A percentile compares a stretch with the other conserved stretches of the same genome.
phyloP scores from a whole-genome alignment of 2,113 vertebrate species.

The Rhinopomastus cyanomelas region DNA sequence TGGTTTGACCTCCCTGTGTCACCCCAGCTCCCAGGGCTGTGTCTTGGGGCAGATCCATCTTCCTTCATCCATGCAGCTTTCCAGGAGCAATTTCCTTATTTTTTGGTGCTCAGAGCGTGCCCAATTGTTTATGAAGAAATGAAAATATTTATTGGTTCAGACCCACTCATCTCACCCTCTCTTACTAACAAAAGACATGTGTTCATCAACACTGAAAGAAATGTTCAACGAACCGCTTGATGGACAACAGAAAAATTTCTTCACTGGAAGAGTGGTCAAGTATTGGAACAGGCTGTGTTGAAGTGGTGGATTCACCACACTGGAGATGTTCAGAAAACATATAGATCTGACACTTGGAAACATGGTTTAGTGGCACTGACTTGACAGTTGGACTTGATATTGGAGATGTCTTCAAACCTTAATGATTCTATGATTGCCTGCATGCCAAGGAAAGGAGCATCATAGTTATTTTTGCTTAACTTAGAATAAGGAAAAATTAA shows the following conservation, averaged over 20 bases:
- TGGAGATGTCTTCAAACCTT: too few relatives aligned
- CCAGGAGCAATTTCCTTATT: not conserved
- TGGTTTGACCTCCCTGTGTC: not conserved
- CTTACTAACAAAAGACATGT: not conserved
- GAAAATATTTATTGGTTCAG: not conserved
- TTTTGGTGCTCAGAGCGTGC: not conserved
- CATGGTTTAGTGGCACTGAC: too few relatives aligned
- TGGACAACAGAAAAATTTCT: too few relatives aligned
- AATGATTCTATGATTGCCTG: not conserved
- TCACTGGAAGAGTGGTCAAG: too few relatives aligned
- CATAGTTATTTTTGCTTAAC: not conserved
- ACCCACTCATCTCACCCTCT: not conserved
- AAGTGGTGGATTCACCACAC: too few relatives aligned
- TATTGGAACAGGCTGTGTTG: too few relatives aligned
- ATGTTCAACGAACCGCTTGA: not conserved
- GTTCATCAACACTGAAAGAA: not conserved
- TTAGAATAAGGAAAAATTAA: not conserved
- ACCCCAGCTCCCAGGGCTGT: not conserved
- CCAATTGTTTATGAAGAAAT: not conserved
- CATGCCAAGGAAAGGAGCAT: rapidly evolving
- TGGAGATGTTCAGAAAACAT: too few relatives aligned
- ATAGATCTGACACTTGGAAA: too few relatives aligned
- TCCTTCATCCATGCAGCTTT: not conserved
- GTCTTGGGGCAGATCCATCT: not conserved
- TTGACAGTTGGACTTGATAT: too few relatives aligned